Evolutionary conservation across 1,140 invertebrate genomes (phyloP), one percentile per base, ranked within the genome.

Genomic region (Glomeris maerens): DNA sequence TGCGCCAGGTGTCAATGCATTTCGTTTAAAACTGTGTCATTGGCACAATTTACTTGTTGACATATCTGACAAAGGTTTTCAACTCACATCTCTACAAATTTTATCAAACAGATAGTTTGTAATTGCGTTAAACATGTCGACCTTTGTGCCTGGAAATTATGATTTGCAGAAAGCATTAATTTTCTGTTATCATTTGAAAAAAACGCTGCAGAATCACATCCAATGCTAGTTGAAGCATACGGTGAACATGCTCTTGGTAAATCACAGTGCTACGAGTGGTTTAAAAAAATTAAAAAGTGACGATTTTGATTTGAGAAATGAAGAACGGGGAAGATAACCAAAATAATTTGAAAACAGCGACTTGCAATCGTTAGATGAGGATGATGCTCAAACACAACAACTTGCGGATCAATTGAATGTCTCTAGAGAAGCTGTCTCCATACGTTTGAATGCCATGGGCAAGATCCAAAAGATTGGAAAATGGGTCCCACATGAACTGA

Each of bases 341-440:
- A 49, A 42, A 40, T 40, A 49, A 27, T 49, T 49, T 41, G 47
- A 49, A 49, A 22, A 49, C 36, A 13, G 21, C 17, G 47, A 49
- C 26, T 49, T 49, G 47, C 5, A 49, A 26, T 23, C 47, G 27
- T 44, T 49, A 28, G n/a, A 25, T 10, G 29, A 41, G 17, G 31
- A 42, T 14, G 36, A 49, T 39, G 36, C 10, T 28, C 2, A 47
- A 28, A 47, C 25, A 29, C 27, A 47, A 20, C 27, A 25, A 47
- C 27, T 38, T 31, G 25, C 20, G 23, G 2, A 23, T 47, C 21
- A 31, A 36, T 36, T 36, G 31, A 17, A 17, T 10, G 31, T 36
- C 10, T 13, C 31, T 36, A 10, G 17, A 36, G 10, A 36, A 36
- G 31, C 31, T 3, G 25, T 46, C 28, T 27, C 25, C 2, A 2